Percentiles rank a stretch among this genome's conserved stretches.
phyloP scores from a whole-genome alignment of 1,140 invertebrate genomes.

The Andrena cerasifolii region DNA sequence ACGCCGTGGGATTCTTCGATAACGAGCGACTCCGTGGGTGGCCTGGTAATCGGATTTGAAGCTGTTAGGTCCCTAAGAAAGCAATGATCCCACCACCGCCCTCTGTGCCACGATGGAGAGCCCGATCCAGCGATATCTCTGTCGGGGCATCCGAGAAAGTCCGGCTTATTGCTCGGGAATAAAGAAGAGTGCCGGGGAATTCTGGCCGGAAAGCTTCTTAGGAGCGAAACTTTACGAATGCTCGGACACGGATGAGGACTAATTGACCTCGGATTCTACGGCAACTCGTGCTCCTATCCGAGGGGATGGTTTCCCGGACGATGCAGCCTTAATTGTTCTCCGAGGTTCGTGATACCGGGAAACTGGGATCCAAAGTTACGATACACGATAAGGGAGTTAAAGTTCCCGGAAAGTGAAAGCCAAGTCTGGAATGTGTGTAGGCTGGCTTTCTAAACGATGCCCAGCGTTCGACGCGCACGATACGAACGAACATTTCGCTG shows the following conservation, averaged over 20 bases:
- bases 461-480: no score
- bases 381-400: no score
- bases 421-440: no score
- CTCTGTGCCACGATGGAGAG: neutral
- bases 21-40: slow-evolving; percentile 40
- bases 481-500: no score
- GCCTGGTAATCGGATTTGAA: slow-evolving; percentile 64
- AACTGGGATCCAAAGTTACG: no score
- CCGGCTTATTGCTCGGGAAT: slow-evolving; percentile 15
- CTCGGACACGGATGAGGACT: neutral
- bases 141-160: neutral
- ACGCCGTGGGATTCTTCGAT: slow-evolving; percentile 48
- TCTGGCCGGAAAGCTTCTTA: slow-evolving; percentile 39
- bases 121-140: neutral
- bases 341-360: no score
- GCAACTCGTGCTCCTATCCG: slow-evolving; percentile 3
- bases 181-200: neutral
- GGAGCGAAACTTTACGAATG: neutral
- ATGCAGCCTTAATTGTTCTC: no score
- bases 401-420: no score
- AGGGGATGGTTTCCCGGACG: no score
- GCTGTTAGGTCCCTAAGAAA: slow-evolving; percentile 61
- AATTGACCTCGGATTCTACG: slow-evolving; percentile 27
- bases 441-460: no score
- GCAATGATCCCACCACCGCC: slow-evolving; percentile 45